These are phyloP conservation scores for Lerista edwardsae DNA, from an alignment of 2,797 vertebrate genomes.

Conservation along the genomic window DNA sequence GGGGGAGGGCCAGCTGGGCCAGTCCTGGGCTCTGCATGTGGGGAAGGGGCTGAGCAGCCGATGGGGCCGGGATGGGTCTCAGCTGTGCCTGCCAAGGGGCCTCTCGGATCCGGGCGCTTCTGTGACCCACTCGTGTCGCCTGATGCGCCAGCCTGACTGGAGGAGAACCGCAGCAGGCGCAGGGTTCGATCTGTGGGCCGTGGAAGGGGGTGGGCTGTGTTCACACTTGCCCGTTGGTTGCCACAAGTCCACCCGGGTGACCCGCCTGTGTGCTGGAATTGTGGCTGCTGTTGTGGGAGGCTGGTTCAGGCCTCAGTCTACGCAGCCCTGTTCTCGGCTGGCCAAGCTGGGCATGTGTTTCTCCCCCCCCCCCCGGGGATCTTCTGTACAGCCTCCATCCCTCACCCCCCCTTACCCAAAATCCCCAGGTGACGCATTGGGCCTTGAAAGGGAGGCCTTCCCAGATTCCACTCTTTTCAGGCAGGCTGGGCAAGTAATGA, in stretches of 20 bases:
- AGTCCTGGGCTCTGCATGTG: not conserved
- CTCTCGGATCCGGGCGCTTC: too few relatives aligned
- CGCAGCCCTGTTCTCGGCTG: not conserved
- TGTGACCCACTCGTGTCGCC: too few relatives aligned
- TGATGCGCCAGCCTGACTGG: too few relatives aligned
- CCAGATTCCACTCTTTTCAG: conserved; percentile 1
- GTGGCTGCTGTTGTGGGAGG: not conserved
- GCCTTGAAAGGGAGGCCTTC: conserved; percentile 14
- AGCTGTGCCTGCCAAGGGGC: not conserved
- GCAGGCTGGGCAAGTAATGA: not conserved
- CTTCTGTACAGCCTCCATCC: too few relatives aligned
- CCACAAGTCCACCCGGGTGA: too few relatives aligned
- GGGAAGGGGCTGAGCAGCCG: not conserved
- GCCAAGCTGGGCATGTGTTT: not conserved
- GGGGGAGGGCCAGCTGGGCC: not conserved
- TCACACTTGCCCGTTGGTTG: too few relatives aligned
- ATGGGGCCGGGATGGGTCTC: too few relatives aligned
- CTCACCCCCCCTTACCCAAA: not conserved
- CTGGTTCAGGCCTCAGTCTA: not conserved
- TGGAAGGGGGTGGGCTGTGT: too few relatives aligned
- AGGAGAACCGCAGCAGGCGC: too few relatives aligned
- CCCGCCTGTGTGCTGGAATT: too few relatives aligned
- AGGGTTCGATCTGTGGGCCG: too few relatives aligned
- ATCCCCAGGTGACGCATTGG: not conserved
- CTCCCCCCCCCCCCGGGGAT: too few relatives aligned